Evolutionary conservation across 2,113 vertebrate species (phyloP), one percentile per base, ranked within the genome.

Genomic region (Bufo bufo): DNA sequence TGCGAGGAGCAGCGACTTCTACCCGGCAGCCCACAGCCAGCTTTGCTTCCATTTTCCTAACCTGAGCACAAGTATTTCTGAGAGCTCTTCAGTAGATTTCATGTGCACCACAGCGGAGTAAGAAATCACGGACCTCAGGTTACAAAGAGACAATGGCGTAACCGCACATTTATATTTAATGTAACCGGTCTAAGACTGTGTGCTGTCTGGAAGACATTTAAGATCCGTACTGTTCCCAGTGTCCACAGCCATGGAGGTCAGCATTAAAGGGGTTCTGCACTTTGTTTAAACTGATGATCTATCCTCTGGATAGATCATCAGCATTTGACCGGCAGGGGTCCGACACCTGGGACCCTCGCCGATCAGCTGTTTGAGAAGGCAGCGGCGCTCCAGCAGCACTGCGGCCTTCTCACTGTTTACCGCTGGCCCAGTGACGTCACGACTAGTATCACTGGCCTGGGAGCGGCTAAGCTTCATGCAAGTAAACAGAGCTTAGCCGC

Each of bases 81-180:
- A 77, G 43, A 17, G 19, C 43, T 66, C 47, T 17, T 75, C 74
- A 74, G 7, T 3, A n/a, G 19, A 69, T 56, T 65, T 45, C 17
- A 77, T 5, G 2, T 43, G 14, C n/a, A 19, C 20, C 11, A 47
- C 11, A 61, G 54, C 19, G n/a, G 17, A 45, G 43, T 13, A 52
- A 65, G 54, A 83, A 69, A 75, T 83, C 71, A 77, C 13, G 47
- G 12, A 13, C 43, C 69, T 77, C 86, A 52, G 12, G 56, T 83
- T 88, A 88, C 71, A 82, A 87, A 77, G 50, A 72, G 13, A 87
- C 52, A 77, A 83, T n/a, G 75, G 69, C 45, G 23, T 47, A 23
- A 43, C 3, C 10, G 12, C 12, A 4, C 77, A 77, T 75, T 56
- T 82, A 84, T 77, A 77, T 84, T 84, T 88, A 54, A 88, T 84